Evolutionary conservation across 2,113 vertebrate species (phyloP), one percentile per base, ranked within the genome.

Genomic region (Nyctibius bracteatus): DNA sequence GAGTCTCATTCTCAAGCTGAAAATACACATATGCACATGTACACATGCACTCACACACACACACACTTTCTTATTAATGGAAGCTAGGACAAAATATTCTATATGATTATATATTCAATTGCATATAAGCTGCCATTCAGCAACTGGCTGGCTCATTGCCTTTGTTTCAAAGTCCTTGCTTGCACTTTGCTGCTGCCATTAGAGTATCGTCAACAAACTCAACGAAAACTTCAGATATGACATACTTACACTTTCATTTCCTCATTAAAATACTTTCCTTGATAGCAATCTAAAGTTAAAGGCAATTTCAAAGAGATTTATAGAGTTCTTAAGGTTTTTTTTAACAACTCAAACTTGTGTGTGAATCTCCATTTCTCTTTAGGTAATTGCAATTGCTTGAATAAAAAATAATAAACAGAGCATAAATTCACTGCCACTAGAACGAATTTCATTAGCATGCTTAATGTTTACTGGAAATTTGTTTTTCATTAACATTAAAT

Each of bases 401-500:
- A 96, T 85, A 92, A 96, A 92, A 96, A 92, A 47, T 31, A 78
- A 93, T 88, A 94, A 96, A 82, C 52, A 80, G 44, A 43, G 51
- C 58, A 88, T 63, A 88, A 91, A 97, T 94, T 80, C 86, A 90
- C 91, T 27, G 6, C 37, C 78, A 81, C n/a, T 67, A 28, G 65
- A 72, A 94, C 77, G 27, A 80, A 95, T 96, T 97, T 88, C n/a
- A 94, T 96, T 92, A 94, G 58, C 62, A 90, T 74, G 13, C 57
- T 85, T 88, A 81, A 86, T 57, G 35, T 79, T 81, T 90, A 52
- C 55, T 51, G 72, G 61, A 96, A 92, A 97, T 95, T 93, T 95
- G 78, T 79, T 92, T 93, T 96, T 95, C 91, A 96, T 97, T 98
- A 97, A 93, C 61, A 62, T 87, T 91, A 62, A 92, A 91, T 94